Evolutionary conservation across 2,113 vertebrate genomes (phyloP).

Genomic region (Macaca fascicularis): T2T-MFA8v1.1 NC_088389.1:69952501-69953000

Average conservation of each 20-base stretch:
- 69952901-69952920: background rate
- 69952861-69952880: background rate
- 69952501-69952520: background rate
- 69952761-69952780: background rate
- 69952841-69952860: background rate
- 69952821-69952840: background rate
- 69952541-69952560: background rate
- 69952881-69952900: background rate
- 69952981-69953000: slow-evolving; percentile 25
- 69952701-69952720: background rate
- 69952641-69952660: background rate
- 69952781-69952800: background rate
- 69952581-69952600: background rate
- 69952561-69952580: background rate
- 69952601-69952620: background rate
- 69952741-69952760: background rate
- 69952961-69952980: background rate
- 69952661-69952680: background rate
- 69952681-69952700: background rate
- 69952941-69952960: background rate
- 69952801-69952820: background rate
- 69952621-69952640: background rate
- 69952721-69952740: background rate
- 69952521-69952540: background rate
- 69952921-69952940: background rate